phyloP scores from a whole-genome alignment of 2,888 invertebrate genomes.

The Leistus spinibarbis region DNA sequence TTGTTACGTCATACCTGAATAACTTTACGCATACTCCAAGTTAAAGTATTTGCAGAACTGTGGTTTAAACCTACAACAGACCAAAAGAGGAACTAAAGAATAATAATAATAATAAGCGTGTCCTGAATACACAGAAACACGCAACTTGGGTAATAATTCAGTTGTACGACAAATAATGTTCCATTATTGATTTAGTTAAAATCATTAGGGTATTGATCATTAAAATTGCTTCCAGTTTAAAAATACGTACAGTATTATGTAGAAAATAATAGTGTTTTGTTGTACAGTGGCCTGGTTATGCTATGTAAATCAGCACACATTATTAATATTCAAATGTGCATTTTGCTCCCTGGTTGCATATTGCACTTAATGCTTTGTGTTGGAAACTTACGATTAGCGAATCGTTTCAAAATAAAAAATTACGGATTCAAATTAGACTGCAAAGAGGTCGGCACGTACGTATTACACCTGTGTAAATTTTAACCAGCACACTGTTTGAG shows the following conservation, averaged over 20 bases:
- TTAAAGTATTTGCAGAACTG: not conserved
- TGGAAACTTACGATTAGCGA: not conserved
- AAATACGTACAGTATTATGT: not conserved
- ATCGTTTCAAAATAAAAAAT: not conserved
- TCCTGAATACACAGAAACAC: not conserved
- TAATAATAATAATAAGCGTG: not conserved
- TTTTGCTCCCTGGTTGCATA: not conserved
- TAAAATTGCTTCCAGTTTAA: not conserved
- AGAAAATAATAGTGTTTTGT: not conserved
- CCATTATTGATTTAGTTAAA: not conserved
- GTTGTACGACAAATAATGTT: not conserved
- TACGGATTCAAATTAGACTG: not conserved
- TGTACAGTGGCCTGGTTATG: not conserved
- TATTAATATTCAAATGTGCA: not conserved
- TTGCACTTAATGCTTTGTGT: not conserved
- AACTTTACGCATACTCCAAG: not conserved
- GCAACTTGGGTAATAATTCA: not conserved
- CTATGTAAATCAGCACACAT: not conserved
- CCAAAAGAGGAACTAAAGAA: not conserved
- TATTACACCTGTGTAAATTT: too few species aligned
- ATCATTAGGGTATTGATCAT: not conserved
- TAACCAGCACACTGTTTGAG: not conserved
- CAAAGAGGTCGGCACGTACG: not conserved
- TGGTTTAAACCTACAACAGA: too few species aligned
- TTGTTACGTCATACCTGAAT: not conserved